Percentiles rank a stretch among this genome's conserved stretches.
These are phyloP conservation scores for Nymphalis polychloros DNA, from an alignment of 2,888 invertebrate species.

Conservation along the genomic window DNA sequence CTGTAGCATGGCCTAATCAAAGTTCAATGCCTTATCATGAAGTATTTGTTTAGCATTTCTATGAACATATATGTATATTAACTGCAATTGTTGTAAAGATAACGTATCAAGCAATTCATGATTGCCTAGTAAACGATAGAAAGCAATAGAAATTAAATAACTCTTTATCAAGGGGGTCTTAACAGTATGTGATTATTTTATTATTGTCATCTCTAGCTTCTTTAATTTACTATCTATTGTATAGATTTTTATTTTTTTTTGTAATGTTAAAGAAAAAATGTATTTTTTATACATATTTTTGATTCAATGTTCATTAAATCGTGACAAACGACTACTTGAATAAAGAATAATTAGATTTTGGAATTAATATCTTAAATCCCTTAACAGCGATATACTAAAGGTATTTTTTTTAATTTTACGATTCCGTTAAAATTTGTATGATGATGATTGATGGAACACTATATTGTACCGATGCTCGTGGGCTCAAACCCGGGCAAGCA, in stretches of 20 bases:
- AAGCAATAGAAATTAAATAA: conserved; percentile 17
- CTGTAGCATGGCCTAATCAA: background rate
- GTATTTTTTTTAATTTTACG: too few species aligned
- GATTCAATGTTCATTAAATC: too few species aligned
- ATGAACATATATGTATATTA: background rate
- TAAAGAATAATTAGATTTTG: too few species aligned
- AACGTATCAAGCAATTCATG: conserved; percentile 24
- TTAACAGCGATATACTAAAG: too few species aligned
- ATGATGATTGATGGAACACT: too few species aligned
- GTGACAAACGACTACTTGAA: too few species aligned
- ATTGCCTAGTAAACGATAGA: conserved; percentile 26
- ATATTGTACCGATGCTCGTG: too few species aligned
- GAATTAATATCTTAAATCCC: too few species aligned
- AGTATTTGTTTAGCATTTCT: conserved; percentile 7
- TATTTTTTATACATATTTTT: background rate
- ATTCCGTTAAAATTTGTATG: too few species aligned
- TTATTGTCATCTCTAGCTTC: background rate
- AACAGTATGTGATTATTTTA: conserved; percentile 11
- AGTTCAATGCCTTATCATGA: conserved; percentile 10
- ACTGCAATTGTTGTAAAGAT: conserved; percentile 25
- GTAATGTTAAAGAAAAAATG: too few species aligned
- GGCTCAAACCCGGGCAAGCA: too few species aligned
- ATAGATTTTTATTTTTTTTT: too few species aligned
- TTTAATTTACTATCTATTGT: background rate
- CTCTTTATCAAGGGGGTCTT: conserved; percentile 14